Evolutionary conservation across 1,140 invertebrate genomes (phyloP), one percentile per base, ranked within the genome.

Genomic region (Caenorhabditis briggsae): DNA sequence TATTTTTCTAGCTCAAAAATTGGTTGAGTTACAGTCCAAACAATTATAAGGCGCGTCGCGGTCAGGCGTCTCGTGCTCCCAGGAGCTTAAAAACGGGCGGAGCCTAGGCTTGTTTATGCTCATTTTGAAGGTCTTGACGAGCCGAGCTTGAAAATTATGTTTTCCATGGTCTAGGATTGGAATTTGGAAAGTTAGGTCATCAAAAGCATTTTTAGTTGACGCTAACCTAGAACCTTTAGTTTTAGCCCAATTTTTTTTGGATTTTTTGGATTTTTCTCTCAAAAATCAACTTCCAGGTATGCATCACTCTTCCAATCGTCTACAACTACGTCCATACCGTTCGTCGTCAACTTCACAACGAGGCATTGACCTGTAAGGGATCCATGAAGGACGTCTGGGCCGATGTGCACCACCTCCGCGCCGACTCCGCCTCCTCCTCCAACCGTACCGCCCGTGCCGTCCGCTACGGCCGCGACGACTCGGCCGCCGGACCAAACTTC

Each of bases 221-320:
- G n/a, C n/a, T n/a, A n/a, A n/a, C n/a, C n/a, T n/a, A n/a, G n/a
- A n/a, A n/a, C n/a, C n/a, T n/a, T n/a, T n/a, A n/a, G n/a, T n/a
- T n/a, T n/a, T n/a, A n/a, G n/a, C n/a, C n/a, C n/a, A n/a, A n/a
- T n/a, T n/a, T n/a, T n/a, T n/a, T n/a, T n/a, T n/a, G n/a, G n/a
- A n/a, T n/a, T n/a, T n/a, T n/a, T n/a, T n/a, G n/a, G n/a, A n/a
- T n/a, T n/a, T n/a, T n/a, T n/a, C n/a, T n/a, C n/a, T n/a, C n/a
- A n/a, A n/a, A n/a, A n/a, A n/a, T n/a, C n/a, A n/a, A n/a, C n/a
- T n/a, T 85, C 50, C 23, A 59, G 43, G 70, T 85, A 2, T 74
- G 64, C 61, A 85, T 85, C 65, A 85, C 84, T 23, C 84, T 85
- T 55, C 84, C 84, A 59, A 85, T 85, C 56, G 84, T 85, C 20